These are phyloP conservation scores for Hylaeus anthracinus DNA, from an alignment of 1,140 invertebrate genomes.

Conservation along the genomic window DNA sequence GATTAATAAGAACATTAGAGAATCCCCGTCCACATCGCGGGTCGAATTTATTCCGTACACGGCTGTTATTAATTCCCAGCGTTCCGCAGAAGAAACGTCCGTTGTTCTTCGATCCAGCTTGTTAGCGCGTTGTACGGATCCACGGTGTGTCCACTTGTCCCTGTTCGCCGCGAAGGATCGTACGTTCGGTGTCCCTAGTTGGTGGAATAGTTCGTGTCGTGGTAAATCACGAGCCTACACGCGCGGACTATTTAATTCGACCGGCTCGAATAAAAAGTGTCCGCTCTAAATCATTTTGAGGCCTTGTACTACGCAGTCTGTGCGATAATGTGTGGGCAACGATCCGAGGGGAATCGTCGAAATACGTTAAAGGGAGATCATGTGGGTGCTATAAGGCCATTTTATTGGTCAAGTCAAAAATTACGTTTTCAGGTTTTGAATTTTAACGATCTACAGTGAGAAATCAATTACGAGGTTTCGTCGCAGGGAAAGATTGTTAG, in stretches of 20 bases:
- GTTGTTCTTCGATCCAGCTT: constrained; percentile 15
- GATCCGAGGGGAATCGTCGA: too few relatives aligned
- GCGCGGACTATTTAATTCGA: neutral
- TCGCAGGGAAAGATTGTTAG: too few relatives aligned
- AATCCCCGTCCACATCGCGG: constrained; percentile 5
- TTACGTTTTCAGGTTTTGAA: too few relatives aligned
- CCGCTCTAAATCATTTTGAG: neutral
- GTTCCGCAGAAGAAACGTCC: neutral
- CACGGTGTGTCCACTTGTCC: constrained; percentile 9
- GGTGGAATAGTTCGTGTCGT: constrained; percentile 28
- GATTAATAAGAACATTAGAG: constrained; percentile 34
- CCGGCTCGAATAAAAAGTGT: neutral
- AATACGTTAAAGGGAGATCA: neutral
- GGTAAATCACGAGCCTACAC: constrained; percentile 25
- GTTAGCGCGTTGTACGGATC: constrained; percentile 32
- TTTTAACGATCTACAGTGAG: too few relatives aligned
- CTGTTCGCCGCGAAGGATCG: constrained; percentile 12
- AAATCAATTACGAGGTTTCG: too few relatives aligned
- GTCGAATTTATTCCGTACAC: constrained; percentile 40
- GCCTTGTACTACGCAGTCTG: neutral
- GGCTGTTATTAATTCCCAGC: constrained; percentile 22
- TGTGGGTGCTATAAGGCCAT: neutral
- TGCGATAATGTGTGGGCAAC: too few relatives aligned
- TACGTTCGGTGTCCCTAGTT: neutral
- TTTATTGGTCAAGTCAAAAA: too few relatives aligned